phyloP scores from a whole-genome alignment of 2,113 vertebrate genomes.

The Chloropsis cyanopogon region DNA sequence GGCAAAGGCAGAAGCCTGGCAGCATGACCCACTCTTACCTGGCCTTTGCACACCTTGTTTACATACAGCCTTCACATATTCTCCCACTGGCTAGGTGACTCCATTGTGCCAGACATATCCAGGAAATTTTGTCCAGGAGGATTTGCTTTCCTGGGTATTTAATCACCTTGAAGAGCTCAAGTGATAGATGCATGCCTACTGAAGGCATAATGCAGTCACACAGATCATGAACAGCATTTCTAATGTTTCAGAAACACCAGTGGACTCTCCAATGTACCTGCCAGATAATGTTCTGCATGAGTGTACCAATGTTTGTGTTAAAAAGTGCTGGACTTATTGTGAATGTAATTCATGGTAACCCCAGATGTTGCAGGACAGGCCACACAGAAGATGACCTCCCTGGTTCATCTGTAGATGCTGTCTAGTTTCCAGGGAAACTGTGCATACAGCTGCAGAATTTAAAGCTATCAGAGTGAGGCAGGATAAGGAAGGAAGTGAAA shows the following conservation, averaged over 20 bases:
- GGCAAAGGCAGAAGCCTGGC: not conserved
- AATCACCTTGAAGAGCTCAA: not conserved
- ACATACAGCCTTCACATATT: not conserved
- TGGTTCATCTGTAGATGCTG: not conserved
- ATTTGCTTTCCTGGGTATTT: not conserved
- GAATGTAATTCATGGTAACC: not conserved
- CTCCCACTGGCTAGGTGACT: not conserved
- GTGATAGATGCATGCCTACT: not conserved
- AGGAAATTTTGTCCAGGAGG: not conserved
- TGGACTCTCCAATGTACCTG: rapidly evolving
- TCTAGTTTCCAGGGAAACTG: not conserved
- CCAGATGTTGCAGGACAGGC: not conserved
- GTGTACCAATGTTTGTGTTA: not conserved
- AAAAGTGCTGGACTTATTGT: not conserved
- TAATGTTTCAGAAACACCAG: not conserved
- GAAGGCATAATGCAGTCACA: not conserved
- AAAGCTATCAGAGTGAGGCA: not conserved
- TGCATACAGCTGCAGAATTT: not conserved
- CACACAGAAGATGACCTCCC: not conserved
- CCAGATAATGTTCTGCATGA: not conserved
- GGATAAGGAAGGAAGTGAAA: not conserved
- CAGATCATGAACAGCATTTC: not conserved
- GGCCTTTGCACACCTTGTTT: not conserved
- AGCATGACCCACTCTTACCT: not conserved
- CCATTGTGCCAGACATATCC: not conserved